These are phyloP conservation scores for Hyposoter dolosus DNA, from an alignment of 2,888 invertebrate genomes.

Conservation along the genomic window DNA sequence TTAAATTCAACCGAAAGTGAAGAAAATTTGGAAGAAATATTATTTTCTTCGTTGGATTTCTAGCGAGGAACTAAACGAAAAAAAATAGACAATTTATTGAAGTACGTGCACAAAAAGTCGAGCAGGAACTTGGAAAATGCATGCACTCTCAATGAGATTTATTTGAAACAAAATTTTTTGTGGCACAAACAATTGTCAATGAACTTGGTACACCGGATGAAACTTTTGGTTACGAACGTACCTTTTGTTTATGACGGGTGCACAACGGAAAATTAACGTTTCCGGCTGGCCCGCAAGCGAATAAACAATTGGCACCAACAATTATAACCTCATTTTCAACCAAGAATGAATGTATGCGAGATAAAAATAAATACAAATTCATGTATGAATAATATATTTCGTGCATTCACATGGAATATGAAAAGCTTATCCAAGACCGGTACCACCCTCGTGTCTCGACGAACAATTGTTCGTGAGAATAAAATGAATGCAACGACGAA, in stretches of 20 bases:
- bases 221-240: constrained; percentile 9
- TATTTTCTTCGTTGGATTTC: neutral
- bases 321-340: constrained; percentile 71
- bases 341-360: neutral
- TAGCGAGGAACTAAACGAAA: neutral
- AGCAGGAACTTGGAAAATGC: neutral
- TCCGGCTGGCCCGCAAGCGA: constrained; percentile 45
- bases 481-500: constrained; percentile 39
- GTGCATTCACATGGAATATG: neutral
- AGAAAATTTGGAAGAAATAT: neutral
- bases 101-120: neutral
- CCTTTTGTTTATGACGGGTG: constrained; percentile 14
- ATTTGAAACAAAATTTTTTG: neutral
- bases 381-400: neutral
- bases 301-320: constrained; percentile 67
- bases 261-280: constrained; percentile 61
- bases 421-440: constrained; percentile 6
- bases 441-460: constrained; percentile 36
- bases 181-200: constrained; percentile 11
- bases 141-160: neutral
- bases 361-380: constrained; percentile 13
- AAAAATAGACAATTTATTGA: neutral
- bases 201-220: neutral
- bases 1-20: neutral
- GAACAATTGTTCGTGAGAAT: constrained; percentile 70